Evolutionary conservation across 30 jellyfish, hydroid and myxozoan species (phyloP), one percentile per base, ranked within the genome.

Genomic region (Hydractinia symbiolongicarpus): DNA sequence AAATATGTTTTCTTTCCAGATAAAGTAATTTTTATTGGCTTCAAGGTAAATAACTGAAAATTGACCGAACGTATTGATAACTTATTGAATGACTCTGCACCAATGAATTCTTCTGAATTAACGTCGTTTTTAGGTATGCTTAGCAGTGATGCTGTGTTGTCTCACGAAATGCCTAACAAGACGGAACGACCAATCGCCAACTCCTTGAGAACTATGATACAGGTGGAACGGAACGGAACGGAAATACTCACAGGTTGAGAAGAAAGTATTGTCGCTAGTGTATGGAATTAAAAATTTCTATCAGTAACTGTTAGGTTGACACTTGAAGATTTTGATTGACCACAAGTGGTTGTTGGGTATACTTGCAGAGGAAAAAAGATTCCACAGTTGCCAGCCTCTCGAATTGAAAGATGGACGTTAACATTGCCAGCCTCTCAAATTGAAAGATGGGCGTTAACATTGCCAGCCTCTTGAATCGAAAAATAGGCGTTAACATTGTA

Each of bases 231-330:
- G 15, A 86, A 84, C 84, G 50, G 85, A 85, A 71, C 49, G 94
- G 15, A 86, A 84, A 55, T 84, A 84, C 77, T 62, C 86, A 16
- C 96, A 84, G 54, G 4, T 86, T 15, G 86, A 90, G 83, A 86
- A 86, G 75, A 96, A 86, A 58, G 95, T 87, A 52, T 96, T 40
- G 95, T 49, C 96, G 52, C 82, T 88, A 66, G 78, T 82, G 20
- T 87, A 61, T 70, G 96, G 84, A 54, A 82, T 87, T 7, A 81
- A 91, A 84, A 67, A 91, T 69, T 91, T 91, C 72, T 81, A 77
- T 84, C 52, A 81, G 88, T 87, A 86, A 66, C 88, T 91, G 60
- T 82, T 67, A 67, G 96, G 98, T 40, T 52, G 90, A 55, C 53
- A 16, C 19, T 76, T 76, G 3, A 44, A 84, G 30, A 10, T 76